Percentiles rank a stretch among this genome's conserved stretches.
Conservation (phyloP, 2,113 vertebrate species). For the Lepus americanus region DNA sequence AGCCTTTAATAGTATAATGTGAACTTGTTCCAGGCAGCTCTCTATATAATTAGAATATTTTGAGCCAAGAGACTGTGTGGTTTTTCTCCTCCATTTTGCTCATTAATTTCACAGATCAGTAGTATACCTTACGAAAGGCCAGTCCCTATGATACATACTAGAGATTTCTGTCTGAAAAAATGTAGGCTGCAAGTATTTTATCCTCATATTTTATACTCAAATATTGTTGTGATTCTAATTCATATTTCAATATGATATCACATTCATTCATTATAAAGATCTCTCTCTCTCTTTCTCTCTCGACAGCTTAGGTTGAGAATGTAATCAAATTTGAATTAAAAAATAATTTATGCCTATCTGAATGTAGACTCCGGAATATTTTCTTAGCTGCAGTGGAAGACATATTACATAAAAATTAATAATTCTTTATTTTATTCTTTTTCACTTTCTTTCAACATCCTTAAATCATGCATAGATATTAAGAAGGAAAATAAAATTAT, state of each 20-base stretch:
- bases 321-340: slow-evolving; percentile 11
- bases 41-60: not conserved
- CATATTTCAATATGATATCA: not conserved
- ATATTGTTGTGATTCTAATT: not conserved
- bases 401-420: slow-evolving; percentile 1
- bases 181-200: not conserved
- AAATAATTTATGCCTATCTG: not conserved
- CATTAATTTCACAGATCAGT: not conserved
- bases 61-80: not conserved
- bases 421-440: not conserved
- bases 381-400: not conserved
- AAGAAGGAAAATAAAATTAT: not conserved
- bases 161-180: not conserved
- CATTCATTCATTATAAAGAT: not conserved
- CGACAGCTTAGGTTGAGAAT: not conserved
- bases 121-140: not conserved
- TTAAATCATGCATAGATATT: not conserved
- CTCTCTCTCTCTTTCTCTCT: not conserved
- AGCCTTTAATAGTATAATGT: not conserved
- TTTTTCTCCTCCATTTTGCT: not conserved
- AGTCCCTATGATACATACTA: not conserved
- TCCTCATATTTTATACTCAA: not conserved
- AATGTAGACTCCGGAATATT: not conserved
- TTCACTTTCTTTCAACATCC: not conserved
- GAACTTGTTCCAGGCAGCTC: not conserved